Percentiles rank a stretch among this genome's conserved stretches.
These are phyloP conservation scores for Cyphomyrmex costatus DNA, from an alignment of 1,140 invertebrate species.

Conservation along the genomic window DNA sequence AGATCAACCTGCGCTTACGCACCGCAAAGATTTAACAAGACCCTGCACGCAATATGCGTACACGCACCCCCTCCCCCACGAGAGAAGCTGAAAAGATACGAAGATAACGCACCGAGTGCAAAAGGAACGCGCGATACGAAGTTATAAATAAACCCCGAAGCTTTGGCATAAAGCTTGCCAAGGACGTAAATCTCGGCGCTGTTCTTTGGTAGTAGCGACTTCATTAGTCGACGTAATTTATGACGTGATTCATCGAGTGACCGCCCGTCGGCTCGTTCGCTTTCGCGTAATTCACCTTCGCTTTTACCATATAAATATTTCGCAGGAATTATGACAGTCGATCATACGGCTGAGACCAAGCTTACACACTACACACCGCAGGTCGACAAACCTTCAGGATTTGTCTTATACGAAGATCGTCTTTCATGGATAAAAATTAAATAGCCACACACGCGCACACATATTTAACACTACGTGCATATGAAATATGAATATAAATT, in stretches of 20 bases:
- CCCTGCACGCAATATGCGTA: neutral
- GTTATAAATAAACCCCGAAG: conserved; percentile 78
- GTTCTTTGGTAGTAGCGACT: conserved; percentile 79
- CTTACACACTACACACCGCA: neutral
- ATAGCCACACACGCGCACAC: neutral
- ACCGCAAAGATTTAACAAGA: conserved; percentile 17
- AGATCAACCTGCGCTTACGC: conserved; percentile 44
- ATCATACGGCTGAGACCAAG: neutral
- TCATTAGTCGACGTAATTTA: conserved; percentile 83
- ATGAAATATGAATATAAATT: conserved; percentile 1
- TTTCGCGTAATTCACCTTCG: conserved; percentile 41
- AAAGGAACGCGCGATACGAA: conserved; percentile 64
- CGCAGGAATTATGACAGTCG: conserved; percentile 44
- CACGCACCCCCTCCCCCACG: neutral
- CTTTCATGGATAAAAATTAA: neutral
- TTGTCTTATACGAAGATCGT: neutral
- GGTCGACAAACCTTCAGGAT: conserved; percentile 11
- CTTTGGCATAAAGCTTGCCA: conserved; percentile 70
- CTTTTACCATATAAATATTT: conserved; percentile 56
- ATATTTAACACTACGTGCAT: neutral
- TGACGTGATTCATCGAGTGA: conserved; percentile 67
- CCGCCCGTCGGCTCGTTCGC: conserved; percentile 54
- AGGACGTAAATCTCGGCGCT: conserved; percentile 74
- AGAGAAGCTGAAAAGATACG: conserved; percentile 47
- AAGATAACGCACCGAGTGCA: conserved; percentile 50